These are phyloP conservation scores for Patella pellucida DNA, from an alignment of 2,888 invertebrate genomes.

Conservation along the genomic window DNA sequence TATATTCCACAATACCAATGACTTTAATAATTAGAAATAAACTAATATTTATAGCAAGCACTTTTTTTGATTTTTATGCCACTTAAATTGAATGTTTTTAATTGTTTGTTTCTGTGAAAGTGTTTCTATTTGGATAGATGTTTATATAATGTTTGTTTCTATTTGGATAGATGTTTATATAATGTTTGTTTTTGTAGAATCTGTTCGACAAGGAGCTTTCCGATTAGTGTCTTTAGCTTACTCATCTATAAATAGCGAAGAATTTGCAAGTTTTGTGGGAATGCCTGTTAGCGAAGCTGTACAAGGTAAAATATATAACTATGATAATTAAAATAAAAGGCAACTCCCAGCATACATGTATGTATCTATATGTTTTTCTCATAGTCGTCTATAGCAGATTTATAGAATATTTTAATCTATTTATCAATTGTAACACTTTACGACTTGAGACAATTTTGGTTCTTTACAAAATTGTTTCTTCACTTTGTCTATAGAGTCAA, in stretches of 20 bases:
- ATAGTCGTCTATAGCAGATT: no score
- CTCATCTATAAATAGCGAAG: slow-evolving; percentile 85
- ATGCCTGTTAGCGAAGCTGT: slow-evolving; percentile 80
- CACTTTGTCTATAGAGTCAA: no score
- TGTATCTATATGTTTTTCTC: background rate
- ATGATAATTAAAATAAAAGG: no score
- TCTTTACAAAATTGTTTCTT: no score
- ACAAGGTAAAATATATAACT: slow-evolving; percentile 56
- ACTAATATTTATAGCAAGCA: no score
- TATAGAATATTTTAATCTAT: no score
- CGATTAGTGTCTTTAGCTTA: slow-evolving; percentile 87
- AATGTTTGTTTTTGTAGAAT: slow-evolving; percentile 76
- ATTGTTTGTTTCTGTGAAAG: background rate
- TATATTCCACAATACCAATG: no score
- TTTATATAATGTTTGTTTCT: background rate
- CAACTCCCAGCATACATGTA: no score
- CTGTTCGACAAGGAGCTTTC: slow-evolving; percentile 82
- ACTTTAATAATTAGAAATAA: no score
- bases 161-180: no score
- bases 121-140: background rate
- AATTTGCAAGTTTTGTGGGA: slow-evolving; percentile 84
- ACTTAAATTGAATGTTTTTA: background rate
- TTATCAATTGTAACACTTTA: no score
- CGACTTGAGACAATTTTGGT: no score
- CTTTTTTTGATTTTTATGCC: background rate